A percentile compares a stretch with the other conserved stretches of the same genome.
phyloP scores from a whole-genome alignment of 2,797 vertebrate genomes.

The Gouania willdenowi region DNA sequence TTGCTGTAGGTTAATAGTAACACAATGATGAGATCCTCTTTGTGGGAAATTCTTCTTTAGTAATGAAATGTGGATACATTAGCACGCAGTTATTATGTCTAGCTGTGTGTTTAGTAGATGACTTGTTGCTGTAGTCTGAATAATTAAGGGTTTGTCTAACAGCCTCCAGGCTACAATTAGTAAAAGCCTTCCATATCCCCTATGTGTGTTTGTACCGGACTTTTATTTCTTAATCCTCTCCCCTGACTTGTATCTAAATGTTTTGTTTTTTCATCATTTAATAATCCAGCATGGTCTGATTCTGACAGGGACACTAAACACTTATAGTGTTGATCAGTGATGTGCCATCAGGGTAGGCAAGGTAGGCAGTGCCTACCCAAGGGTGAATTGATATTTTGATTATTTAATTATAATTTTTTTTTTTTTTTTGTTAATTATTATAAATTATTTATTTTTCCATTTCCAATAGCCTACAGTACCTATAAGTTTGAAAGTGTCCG shows the following conservation, averaged over 20 bases:
- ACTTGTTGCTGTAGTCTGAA: slow-evolving; percentile 58
- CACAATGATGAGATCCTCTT: too few relatives aligned
- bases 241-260: slow-evolving; percentile 3
- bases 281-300: slow-evolving; percentile 31
- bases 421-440: slow-evolving; percentile 23
- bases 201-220: slow-evolving; percentile 29
- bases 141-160: slow-evolving; percentile 60
- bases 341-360: too few relatives aligned
- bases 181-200: slow-evolving; percentile 43
- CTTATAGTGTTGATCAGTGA: too few relatives aligned
- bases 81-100: slow-evolving; percentile 60
- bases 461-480: too few relatives aligned
- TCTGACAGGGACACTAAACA: slow-evolving; percentile 10
- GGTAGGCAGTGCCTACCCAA: too few relatives aligned
- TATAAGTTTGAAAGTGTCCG: too few relatives aligned
- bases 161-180: slow-evolving; percentile 64
- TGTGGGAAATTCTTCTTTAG: too few relatives aligned
- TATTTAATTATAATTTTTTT: too few relatives aligned
- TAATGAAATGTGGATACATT: slow-evolving; percentile 40
- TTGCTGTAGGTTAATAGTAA: too few relatives aligned
- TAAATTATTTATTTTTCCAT: too few relatives aligned
- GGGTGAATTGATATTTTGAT: too few relatives aligned
- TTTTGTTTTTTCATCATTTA: slow-evolving; percentile 16
- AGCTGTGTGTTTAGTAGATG: slow-evolving; percentile 56
- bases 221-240: slow-evolving; percentile 3